phyloP scores from a whole-genome alignment of 2,797 vertebrate species.

The Telmatherina bonti region DNA sequence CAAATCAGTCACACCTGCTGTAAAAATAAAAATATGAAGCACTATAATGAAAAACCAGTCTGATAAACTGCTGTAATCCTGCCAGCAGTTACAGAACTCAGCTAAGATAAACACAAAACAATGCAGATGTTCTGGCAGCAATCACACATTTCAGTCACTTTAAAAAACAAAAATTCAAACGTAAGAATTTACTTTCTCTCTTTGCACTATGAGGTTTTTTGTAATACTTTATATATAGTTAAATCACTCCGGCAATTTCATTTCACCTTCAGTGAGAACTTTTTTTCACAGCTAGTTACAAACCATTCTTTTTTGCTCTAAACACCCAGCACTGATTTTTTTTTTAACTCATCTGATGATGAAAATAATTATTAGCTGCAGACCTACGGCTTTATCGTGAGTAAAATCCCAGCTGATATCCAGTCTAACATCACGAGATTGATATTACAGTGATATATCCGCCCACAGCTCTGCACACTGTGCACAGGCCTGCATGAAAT shows the following conservation, averaged over 20 bases:
- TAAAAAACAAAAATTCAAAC: neutral
- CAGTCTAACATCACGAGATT: constrained; percentile 25
- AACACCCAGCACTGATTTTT: neutral
- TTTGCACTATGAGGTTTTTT: neutral
- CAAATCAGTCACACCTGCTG: neutral
- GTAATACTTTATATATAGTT: neutral
- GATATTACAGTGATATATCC: constrained; percentile 28
- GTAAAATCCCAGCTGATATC: constrained; percentile 37
- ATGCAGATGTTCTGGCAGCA: neutral
- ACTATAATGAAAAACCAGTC: neutral
- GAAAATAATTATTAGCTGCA: constrained; percentile 10
- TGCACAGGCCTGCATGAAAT: constrained; percentile 41
- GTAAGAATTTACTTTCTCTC: neutral
- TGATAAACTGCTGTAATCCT: neutral
- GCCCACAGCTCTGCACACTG: constrained; percentile 37
- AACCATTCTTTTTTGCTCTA: neutral
- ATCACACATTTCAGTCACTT: neutral
- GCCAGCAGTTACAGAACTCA: neutral
- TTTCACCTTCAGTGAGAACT: neutral
- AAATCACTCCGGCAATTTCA: neutral
- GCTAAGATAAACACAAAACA: neutral
- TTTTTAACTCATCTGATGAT: neutral
- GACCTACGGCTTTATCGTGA: neutral
- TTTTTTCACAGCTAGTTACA: neutral
- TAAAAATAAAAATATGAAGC: neutral